phyloP scores from a whole-genome alignment of 2,888 invertebrate genomes.

The Allophyes oxyacanthae region DNA sequence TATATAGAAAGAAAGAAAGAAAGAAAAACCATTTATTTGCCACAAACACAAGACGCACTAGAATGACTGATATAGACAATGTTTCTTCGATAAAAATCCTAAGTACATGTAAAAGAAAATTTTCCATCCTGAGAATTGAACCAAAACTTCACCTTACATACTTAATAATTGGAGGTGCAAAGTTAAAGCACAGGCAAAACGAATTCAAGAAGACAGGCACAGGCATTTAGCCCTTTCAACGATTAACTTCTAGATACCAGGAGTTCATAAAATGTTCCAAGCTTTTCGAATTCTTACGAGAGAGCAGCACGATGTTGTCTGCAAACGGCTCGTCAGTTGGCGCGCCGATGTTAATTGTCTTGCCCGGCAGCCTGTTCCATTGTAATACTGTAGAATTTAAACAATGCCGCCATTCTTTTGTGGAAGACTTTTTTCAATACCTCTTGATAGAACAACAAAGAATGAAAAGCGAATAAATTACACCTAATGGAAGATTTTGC shows the following conservation, averaged over 20 bases:
- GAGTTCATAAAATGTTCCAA: conserved; percentile 36
- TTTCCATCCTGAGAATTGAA: too few relatives aligned
- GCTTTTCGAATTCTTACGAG: conserved; percentile 46
- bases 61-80: too few relatives aligned
- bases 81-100: too few relatives aligned
- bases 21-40: too few relatives aligned
- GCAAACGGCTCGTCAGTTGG: conserved; percentile 43
- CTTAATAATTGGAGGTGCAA: too few relatives aligned
- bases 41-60: too few relatives aligned
- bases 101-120: too few relatives aligned
- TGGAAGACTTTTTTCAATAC: conserved; percentile 6
- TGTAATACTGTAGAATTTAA: conserved; percentile 44
- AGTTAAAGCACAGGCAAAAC: too few relatives aligned
- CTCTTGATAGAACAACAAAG: conserved; percentile 8
- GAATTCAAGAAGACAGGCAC: too few relatives aligned
- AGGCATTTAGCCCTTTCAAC: conserved; percentile 12
- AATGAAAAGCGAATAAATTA: conserved; percentile 11
- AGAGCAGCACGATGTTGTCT: conserved; percentile 40
- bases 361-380: conserved; percentile 21
- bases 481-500: background rate
- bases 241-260: conserved; percentile 40
- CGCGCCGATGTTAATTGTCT: conserved; percentile 50
- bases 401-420: conserved; percentile 27
- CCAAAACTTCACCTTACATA: too few relatives aligned
- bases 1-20: too few relatives aligned